Percentiles rank a stretch among this genome's conserved stretches.
These are phyloP conservation scores for Caenorhabditis plicata DNA, from an alignment of 2,888 invertebrate genomes.

Conservation along the genomic window DNA sequence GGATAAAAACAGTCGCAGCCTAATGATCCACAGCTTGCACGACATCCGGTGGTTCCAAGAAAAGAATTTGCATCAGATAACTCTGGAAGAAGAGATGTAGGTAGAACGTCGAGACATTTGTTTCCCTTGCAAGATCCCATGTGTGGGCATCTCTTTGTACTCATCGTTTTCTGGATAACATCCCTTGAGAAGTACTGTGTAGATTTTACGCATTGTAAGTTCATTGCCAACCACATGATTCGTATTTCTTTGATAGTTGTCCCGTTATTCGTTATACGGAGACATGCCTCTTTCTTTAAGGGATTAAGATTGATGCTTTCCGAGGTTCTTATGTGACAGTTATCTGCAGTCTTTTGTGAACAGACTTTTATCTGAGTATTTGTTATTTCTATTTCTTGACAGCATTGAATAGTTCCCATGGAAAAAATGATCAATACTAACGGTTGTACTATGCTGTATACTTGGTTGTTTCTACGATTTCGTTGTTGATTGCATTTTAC, in stretches of 20 bases:
- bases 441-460: too few species aligned
- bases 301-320: background rate
- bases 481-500: too few species aligned
- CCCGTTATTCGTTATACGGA: background rate
- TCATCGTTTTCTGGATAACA: background rate
- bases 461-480: too few species aligned
- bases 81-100: background rate
- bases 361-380: too few species aligned
- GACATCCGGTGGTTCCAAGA: conserved; percentile 8
- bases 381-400: too few species aligned
- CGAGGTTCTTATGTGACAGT: too few species aligned
- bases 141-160: conserved; percentile 6
- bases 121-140: conserved; percentile 5
- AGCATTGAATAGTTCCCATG: too few species aligned
- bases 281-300: background rate
- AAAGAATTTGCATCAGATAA: background rate
- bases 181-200: conserved; percentile 4
- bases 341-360: too few species aligned
- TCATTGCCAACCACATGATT: background rate
- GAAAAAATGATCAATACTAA: too few species aligned
- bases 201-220: conserved; percentile 1
- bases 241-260: conserved; percentile 5
- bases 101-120: conserved; percentile 1
- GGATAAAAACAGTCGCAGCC: conserved; percentile 12
- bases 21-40: conserved; percentile 4